These are phyloP conservation scores for Pseudomyrmex sp. DNA, from an alignment of 1,140 invertebrate species.

Conservation along the genomic window DNA sequence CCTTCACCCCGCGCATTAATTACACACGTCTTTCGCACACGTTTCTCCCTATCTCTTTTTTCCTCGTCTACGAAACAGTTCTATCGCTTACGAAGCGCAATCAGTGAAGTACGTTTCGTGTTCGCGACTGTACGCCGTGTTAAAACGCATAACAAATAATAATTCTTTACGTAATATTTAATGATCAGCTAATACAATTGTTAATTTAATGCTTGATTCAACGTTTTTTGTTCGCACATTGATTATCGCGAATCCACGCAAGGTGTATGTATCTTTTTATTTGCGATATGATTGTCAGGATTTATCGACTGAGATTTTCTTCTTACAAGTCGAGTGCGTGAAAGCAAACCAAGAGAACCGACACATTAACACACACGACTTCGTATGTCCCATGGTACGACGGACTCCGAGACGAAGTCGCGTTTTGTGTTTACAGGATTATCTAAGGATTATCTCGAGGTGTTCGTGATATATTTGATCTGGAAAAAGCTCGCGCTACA, in stretches of 20 bases:
- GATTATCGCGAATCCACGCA: background rate
- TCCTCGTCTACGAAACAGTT: background rate
- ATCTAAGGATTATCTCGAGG: slow-evolving; percentile 37
- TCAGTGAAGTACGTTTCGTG: slow-evolving; percentile 5
- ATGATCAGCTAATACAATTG: background rate
- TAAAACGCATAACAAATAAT: background rate
- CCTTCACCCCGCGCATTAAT: background rate
- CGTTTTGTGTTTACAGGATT: slow-evolving; percentile 36
- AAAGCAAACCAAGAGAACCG: background rate
- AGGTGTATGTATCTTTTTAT: background rate
- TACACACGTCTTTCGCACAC: slow-evolving; percentile 11
- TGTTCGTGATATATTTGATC: slow-evolving; percentile 59
- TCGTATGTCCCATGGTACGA: slow-evolving; percentile 79
- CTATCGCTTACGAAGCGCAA: slow-evolving; percentile 15
- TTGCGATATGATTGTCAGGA: background rate
- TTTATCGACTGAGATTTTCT: too few relatives aligned
- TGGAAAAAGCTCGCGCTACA: slow-evolving; percentile 76
- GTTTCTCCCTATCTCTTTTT: slow-evolving; percentile 4
- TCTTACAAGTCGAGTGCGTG: background rate
- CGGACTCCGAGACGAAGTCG: slow-evolving; percentile 55
- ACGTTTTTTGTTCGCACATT: too few relatives aligned
- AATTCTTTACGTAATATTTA: background rate
- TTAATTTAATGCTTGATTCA: slow-evolving; percentile 1
- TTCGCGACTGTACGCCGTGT: slow-evolving; percentile 7
- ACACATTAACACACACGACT: slow-evolving; percentile 26